phyloP scores from a whole-genome alignment of 2,797 vertebrate genomes.

The Phataginus tricuspis region DNA sequence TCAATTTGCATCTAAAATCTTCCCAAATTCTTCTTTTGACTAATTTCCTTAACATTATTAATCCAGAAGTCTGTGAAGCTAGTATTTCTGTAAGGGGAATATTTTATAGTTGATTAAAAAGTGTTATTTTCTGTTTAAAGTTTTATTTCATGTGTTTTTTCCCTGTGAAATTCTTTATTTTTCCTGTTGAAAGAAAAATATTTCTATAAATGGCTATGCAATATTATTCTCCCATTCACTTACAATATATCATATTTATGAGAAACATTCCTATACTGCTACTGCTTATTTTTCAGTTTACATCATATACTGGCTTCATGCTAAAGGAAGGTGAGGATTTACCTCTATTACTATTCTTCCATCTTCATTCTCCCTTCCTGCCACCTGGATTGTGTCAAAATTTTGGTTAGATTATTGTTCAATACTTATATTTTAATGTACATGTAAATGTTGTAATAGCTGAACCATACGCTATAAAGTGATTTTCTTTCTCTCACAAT shows the following conservation, averaged over 20 bases:
- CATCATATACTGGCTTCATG: background rate
- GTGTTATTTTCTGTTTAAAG: slow-evolving; percentile 16
- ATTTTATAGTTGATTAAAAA: slow-evolving; percentile 27
- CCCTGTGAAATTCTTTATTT: background rate
- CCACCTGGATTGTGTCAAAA: background rate
- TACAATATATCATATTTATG: background rate
- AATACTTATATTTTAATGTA: slow-evolving; percentile 6
- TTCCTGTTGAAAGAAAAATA: background rate
- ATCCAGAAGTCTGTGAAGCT: background rate
- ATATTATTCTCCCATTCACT: background rate
- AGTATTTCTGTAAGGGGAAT: slow-evolving; percentile 18
- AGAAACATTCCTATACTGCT: background rate
- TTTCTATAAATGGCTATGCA: background rate
- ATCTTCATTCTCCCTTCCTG: background rate
- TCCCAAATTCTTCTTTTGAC: background rate
- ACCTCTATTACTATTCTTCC: background rate
- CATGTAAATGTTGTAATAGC: background rate
- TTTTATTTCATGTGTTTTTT: background rate
- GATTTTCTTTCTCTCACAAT: background rate
- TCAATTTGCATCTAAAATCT: slow-evolving; percentile 33
- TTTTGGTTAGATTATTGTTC: slow-evolving; percentile 10
- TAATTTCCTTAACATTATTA: background rate
- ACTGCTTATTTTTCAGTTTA: slow-evolving; percentile 2
- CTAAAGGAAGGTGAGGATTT: background rate
- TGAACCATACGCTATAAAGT: background rate